Evolutionary conservation across 2,888 invertebrate genomes (phyloP).

Genomic region (Cephus spinipes): DNA sequence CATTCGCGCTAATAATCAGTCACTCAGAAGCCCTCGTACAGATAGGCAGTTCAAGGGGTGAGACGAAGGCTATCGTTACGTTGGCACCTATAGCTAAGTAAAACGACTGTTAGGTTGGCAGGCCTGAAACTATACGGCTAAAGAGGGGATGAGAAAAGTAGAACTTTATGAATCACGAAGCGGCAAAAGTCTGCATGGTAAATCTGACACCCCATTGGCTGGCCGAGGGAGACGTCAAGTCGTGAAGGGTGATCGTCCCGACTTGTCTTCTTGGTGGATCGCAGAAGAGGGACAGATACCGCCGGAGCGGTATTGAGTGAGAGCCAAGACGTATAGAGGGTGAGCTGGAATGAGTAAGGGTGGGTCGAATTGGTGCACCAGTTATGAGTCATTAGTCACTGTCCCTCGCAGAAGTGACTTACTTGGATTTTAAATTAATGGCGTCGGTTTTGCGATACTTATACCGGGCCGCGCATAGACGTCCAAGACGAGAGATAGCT

Average conservation of each 20-base stretch:
- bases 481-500: conserved; percentile 6
- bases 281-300: neutral
- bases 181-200: conserved; percentile 1
- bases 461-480: neutral
- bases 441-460: conserved; percentile 51
- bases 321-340: neutral
- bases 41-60: neutral
- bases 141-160: conserved; percentile 20
- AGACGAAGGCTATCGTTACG: neutral
- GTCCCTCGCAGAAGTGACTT: conserved; percentile 54
- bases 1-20: conserved; percentile 22
- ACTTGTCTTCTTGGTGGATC: neutral
- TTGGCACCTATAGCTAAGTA: neutral
- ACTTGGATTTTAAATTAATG: conserved; percentile 58
- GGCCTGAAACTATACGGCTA: neutral
- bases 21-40: conserved; percentile 14
- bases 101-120: neutral
- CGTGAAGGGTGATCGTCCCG: neutral
- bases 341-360: neutral
- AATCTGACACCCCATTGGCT: neutral
- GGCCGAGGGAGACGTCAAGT: neutral
- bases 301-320: neutral
- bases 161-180: conserved; percentile 23
- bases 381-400: conserved; percentile 56
- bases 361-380: conserved; percentile 1